Evolutionary conservation across 2,113 vertebrate species (phyloP), one percentile per base, ranked within the genome.

Genomic region (Coracopsis vasa): DNA sequence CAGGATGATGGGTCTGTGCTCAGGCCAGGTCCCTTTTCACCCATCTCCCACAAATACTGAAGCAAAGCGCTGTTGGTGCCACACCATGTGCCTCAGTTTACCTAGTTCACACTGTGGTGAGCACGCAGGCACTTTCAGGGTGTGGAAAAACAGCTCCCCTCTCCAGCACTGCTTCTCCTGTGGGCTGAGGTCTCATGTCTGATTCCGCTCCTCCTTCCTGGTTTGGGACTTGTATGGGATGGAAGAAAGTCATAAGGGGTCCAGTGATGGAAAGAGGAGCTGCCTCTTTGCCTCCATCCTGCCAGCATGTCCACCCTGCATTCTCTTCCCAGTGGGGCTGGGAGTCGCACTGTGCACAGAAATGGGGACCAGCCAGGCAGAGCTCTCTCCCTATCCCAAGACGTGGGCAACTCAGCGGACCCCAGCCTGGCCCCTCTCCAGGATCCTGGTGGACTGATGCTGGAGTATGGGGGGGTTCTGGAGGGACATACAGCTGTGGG

Each of bases 321-420:
- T 45, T 50, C 19, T 58, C 58, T 81, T 16, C 24, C 41, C 42
- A 6, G 10, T 2, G 29, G 56, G 44, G 8, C 62, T 56, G 82
- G 42, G 56, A 33, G 10, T 25, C 1, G 0, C 25, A 47, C 28
- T 2, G 2, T 28, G 11, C n/a, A 29, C 1, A 0, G n/a, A 48
- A 39, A 27, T 79, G 61, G 54, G 60, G 10, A 44, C 13, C 51
- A n/a, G 24, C 10, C 0, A 1, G 19, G 31, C 54, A 74, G 50
- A 88, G 47, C 27, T n/a, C 16, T 47, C 5, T 70, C 33, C 29
- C 33, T 9, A 2, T 53, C n/a, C 28, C 50, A 23, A 45, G 8
- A 56, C 18, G 27, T 33, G 54, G 45, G 20, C 20, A 79, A 28
- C 17, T 19, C 48, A 61, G 77, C 50, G 48, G 45, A 88, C 3